Evolutionary conservation across 2,113 vertebrate genomes (phyloP).

Genomic region (Crypturellus undulatus): DNA sequence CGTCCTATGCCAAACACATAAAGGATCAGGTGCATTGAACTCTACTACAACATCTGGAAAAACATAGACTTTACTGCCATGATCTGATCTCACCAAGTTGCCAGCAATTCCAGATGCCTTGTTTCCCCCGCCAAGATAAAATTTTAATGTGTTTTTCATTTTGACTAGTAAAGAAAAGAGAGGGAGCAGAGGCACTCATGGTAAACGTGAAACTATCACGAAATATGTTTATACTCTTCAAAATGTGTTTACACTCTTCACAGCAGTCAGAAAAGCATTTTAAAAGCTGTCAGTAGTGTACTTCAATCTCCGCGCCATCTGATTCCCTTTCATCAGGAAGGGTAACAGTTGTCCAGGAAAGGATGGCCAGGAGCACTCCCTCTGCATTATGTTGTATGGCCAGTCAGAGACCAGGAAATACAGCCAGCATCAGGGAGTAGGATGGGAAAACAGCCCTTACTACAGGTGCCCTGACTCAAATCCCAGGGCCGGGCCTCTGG

Average conservation of each 20-base stretch:
- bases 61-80: not conserved
- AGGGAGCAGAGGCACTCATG: not conserved
- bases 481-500: not conserved
- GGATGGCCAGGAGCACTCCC: not conserved
- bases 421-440: not conserved
- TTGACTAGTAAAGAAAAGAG: not conserved
- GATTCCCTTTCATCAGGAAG: not conserved
- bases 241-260: not conserved
- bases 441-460: not conserved
- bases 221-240: not conserved
- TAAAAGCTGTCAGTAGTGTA: not conserved
- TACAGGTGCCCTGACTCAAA: not conserved
- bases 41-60: not conserved
- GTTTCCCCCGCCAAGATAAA: not conserved
- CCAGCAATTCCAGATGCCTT: not conserved
- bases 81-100: not conserved
- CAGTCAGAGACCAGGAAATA: not conserved
- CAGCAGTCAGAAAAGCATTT: not conserved
- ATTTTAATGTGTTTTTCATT: not conserved
- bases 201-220: not conserved
- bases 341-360: not conserved
- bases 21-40: not conserved
- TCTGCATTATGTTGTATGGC: not conserved
- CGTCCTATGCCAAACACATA: not conserved
- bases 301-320: not conserved